Conservation (phyloP, 1,140 invertebrate species). For the Zaprionus davidi region DNA sequence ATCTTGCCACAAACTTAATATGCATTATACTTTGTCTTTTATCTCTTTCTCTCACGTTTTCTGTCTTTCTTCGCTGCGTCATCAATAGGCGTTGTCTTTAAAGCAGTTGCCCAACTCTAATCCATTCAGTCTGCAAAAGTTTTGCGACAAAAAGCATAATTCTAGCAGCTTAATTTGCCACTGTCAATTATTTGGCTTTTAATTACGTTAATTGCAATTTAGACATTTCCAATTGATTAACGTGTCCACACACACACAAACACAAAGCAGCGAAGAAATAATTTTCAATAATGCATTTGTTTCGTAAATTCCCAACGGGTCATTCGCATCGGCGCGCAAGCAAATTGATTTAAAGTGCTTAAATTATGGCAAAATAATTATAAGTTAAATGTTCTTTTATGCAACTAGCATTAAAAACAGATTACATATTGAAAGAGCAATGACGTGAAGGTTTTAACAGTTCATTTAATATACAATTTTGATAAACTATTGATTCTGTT, state of each 20-base stretch:
- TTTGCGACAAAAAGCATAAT: constrained; percentile 15
- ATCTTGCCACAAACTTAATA: constrained; percentile 56
- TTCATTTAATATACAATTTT: neutral
- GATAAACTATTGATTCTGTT: neutral
- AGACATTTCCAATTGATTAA: constrained; percentile 51
- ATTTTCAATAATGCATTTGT: constrained; percentile 42
- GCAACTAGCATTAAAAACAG: constrained; percentile 4
- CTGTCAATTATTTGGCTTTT: constrained; percentile 30
- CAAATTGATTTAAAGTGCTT: constrained; percentile 39
- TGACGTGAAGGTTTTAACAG: neutral
- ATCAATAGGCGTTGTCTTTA: constrained; percentile 33
- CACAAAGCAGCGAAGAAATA: constrained; percentile 5
- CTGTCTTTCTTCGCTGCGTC: constrained; percentile 6
- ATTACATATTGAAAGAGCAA: neutral
- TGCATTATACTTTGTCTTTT: constrained; percentile 22
- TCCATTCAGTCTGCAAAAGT: constrained; percentile 9
- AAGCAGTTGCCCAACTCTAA: constrained; percentile 1
- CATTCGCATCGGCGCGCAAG: neutral
- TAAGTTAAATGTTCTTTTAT: constrained; percentile 14
- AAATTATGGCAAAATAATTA: constrained; percentile 24
- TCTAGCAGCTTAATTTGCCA: constrained; percentile 38
- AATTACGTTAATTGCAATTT: constrained; percentile 51
- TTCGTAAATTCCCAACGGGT: constrained; percentile 28
- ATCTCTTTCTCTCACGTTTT: constrained; percentile 1
- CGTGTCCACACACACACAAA: constrained; percentile 3